phyloP scores from a whole-genome alignment of 2,888 invertebrate genomes.

The Byasa hedistus region DNA sequence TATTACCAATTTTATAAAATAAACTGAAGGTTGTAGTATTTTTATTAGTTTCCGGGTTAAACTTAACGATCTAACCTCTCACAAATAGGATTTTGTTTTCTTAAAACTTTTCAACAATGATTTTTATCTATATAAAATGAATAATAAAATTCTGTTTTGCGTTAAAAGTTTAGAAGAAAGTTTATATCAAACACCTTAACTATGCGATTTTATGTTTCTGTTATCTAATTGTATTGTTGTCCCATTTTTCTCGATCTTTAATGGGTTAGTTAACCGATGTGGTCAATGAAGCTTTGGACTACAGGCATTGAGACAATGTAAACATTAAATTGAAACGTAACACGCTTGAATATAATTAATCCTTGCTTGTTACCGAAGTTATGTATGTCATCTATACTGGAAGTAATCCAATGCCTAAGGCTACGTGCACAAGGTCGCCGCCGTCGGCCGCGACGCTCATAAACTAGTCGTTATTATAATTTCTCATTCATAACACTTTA shows the following conservation, averaged over 20 bases:
- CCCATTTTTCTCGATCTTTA: neutral
- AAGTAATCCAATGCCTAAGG: slow-evolving; percentile 29
- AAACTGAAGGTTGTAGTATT: too few relatives aligned
- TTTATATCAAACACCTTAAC: too few relatives aligned
- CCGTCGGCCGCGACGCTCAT: slow-evolving; percentile 21
- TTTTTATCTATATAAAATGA: too few relatives aligned
- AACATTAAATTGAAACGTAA: slow-evolving; percentile 4
- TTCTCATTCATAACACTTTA: slow-evolving; percentile 48
- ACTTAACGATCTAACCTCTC: too few relatives aligned
- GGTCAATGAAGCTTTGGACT: neutral
- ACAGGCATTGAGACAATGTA: neutral
- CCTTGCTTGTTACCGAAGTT: slow-evolving; percentile 12
- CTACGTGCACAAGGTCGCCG: slow-evolving; percentile 25
- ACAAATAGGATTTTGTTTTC: too few relatives aligned
- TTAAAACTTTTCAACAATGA: too few relatives aligned
- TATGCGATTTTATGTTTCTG: too few relatives aligned
- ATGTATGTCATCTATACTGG: slow-evolving; percentile 23
- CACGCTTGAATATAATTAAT: slow-evolving; percentile 18
- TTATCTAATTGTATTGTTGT: too few relatives aligned
- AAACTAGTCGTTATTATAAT: slow-evolving; percentile 52
- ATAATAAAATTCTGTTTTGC: too few relatives aligned
- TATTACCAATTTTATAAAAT: too few relatives aligned
- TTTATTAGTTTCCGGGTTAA: too few relatives aligned
- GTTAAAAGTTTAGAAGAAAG: too few relatives aligned
- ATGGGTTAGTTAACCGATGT: neutral